phyloP scores from a whole-genome alignment of 2,888 invertebrate genomes.

The Spodoptera exigua region DNA sequence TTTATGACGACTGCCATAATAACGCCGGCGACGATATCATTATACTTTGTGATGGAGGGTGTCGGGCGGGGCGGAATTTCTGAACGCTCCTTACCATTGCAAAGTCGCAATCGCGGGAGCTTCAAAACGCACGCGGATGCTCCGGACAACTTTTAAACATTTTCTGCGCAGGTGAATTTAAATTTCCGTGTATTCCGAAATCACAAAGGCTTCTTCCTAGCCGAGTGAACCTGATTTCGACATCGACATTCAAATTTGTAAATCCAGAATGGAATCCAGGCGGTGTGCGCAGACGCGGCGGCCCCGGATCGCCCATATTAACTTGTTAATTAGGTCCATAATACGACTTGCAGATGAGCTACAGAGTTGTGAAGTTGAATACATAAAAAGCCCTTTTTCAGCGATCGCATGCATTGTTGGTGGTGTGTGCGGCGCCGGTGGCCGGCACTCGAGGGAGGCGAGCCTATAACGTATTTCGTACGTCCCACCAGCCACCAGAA shows the following conservation, averaged over 20 bases:
- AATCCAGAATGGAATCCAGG: conserved; percentile 58
- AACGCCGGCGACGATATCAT: conserved; percentile 89
- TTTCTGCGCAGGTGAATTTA: conserved; percentile 76
- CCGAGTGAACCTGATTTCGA: conserved; percentile 52
- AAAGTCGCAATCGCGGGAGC: conserved; percentile 82
- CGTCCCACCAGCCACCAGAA: conserved; percentile 88
- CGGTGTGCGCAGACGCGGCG: conserved; percentile 86
- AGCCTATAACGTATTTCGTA: conserved; percentile 85
- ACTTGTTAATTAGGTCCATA: conserved; percentile 97
- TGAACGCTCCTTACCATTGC: conserved; percentile 88
- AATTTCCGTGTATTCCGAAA: conserved; percentile 63
- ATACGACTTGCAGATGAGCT: conserved; percentile 97
- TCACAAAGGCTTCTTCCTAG: conserved; percentile 62
- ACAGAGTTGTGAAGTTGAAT: conserved; percentile 91
- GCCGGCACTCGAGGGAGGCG: conserved; percentile 75
- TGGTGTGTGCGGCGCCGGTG: conserved; percentile 71
- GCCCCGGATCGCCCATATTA: conserved; percentile 94
- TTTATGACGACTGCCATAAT: conserved; percentile 89
- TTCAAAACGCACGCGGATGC: conserved; percentile 70
- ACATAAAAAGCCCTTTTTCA: conserved; percentile 92
- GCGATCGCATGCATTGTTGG: conserved; percentile 87
- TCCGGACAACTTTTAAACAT: conserved; percentile 62
- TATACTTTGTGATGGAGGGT: conserved; percentile 90
- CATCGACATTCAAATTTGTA: conserved; percentile 60
- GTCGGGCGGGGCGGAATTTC: conserved; percentile 88